A percentile compares a stretch with the other conserved stretches of the same genome.
These are phyloP conservation scores for Bubo scandiacus DNA, from an alignment of 2,113 vertebrate species.

Conservation along the genomic window DNA sequence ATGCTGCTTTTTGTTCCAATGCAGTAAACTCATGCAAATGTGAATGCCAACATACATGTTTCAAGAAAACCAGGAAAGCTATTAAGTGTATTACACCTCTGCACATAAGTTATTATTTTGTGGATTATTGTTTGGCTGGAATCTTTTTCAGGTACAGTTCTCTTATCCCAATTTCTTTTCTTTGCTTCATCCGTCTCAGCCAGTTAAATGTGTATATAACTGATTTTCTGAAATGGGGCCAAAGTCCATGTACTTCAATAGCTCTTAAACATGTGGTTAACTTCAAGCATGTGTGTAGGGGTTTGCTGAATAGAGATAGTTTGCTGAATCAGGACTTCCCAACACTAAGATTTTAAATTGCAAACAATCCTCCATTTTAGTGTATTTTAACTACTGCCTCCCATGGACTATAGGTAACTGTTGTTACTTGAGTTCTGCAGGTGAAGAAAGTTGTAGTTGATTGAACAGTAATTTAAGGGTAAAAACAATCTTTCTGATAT, in stretches of 20 bases:
- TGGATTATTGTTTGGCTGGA: constrained; percentile 20
- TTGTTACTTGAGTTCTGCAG: background rate
- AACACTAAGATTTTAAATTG: constrained; percentile 17
- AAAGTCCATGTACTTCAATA: constrained; percentile 45
- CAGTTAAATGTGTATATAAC: constrained; percentile 39
- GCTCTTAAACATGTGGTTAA: constrained; percentile 50
- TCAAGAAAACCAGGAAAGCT: background rate
- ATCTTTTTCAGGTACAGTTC: constrained; percentile 50
- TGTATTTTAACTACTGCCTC: constrained; percentile 7
- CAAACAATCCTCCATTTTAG: background rate
- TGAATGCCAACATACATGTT: background rate
- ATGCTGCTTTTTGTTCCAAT: background rate
- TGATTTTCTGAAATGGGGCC: constrained; percentile 55
- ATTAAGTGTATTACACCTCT: background rate
- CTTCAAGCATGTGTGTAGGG: constrained; percentile 54
- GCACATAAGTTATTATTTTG: constrained; percentile 52
- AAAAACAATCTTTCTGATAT: background rate
- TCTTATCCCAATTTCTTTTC: constrained; percentile 22
- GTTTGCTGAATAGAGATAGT: constrained; percentile 4
- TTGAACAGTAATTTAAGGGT: background rate
- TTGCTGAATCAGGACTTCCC: constrained; percentile 56
- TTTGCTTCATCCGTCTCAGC: constrained; percentile 44
- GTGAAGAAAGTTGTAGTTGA: background rate
- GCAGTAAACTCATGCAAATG: background rate
- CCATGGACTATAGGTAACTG: background rate